These are phyloP conservation scores for Lasioglossum figueresi DNA, from an alignment of 2,888 invertebrate genomes.

Conservation along the genomic window DNA sequence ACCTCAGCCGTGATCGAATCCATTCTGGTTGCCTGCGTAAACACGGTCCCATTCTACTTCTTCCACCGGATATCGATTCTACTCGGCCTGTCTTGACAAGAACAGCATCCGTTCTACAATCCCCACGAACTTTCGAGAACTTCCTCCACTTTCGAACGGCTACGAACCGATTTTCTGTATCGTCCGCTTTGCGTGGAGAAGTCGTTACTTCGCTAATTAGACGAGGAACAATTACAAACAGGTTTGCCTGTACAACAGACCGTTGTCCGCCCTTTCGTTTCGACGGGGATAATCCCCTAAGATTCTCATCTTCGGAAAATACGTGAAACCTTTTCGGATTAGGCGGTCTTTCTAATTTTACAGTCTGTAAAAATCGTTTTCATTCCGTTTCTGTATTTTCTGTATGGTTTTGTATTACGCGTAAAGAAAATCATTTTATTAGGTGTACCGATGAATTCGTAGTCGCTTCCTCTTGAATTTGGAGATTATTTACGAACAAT, in stretches of 20 bases:
- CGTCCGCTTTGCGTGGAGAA: not conserved
- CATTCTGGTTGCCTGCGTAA: constrained; percentile 5
- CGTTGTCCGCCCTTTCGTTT: not conserved
- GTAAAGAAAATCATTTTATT: not conserved
- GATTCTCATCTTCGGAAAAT: not conserved
- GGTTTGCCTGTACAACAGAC: not conserved
- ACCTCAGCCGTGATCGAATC: constrained; percentile 13
- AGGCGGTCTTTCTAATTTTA: not conserved
- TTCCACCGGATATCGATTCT: constrained; percentile 1
- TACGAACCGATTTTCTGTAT: not conserved
- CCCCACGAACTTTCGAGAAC: not conserved
- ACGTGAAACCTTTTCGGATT: not conserved
- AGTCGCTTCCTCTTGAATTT: not conserved
- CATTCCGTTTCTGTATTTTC: not conserved
- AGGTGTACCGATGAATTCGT: not conserved
- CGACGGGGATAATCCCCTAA: not conserved
- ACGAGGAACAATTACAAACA: not conserved
- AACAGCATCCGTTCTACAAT: not conserved
- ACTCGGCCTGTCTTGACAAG: not conserved
- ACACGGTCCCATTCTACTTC: constrained; percentile 1
- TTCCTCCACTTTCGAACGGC: not conserved
- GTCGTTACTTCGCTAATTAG: constrained; percentile 2
- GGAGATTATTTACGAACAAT: not conserved
- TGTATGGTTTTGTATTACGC: not conserved
- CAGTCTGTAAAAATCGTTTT: not conserved